A percentile compares a stretch with the other conserved stretches of the same genome.
Conservation (phyloP, 2,113 vertebrate genomes). For the Morone saxatilis region DNA sequence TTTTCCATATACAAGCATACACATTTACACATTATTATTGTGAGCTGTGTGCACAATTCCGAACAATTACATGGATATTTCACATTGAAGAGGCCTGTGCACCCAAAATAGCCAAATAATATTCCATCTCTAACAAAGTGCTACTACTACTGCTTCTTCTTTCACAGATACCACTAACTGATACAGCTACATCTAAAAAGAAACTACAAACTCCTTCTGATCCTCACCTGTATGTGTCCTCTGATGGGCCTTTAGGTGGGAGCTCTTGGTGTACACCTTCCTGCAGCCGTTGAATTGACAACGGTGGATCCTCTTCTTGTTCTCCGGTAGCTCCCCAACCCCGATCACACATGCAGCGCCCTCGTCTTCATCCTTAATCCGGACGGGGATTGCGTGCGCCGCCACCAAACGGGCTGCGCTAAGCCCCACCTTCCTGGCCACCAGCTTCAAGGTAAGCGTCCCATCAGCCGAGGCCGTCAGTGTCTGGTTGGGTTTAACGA, state of each 20-base stretch:
- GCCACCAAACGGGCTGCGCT: constrained; percentile 91
- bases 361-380: constrained; percentile 89
- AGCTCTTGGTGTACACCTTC: constrained; percentile 99
- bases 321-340: constrained; percentile 90
- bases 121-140: too few species aligned
- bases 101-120: too few species aligned
- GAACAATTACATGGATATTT: too few species aligned
- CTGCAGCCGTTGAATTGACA: constrained; percentile 99
- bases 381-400: constrained; percentile 81
- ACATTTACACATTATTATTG: not conserved
- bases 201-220: not conserved
- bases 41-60: not conserved
- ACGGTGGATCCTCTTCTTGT: constrained; percentile 98
- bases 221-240: constrained; percentile 97
- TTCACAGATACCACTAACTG: too few species aligned
- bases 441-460: constrained; percentile 94
- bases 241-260: constrained; percentile 99
- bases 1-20: not conserved
- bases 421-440: constrained; percentile 94
- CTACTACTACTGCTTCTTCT: too few species aligned
- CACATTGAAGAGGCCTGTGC: too few species aligned
- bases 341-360: constrained; percentile 78
- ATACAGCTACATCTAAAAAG: not conserved
- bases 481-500: constrained; percentile 93
- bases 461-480: constrained; percentile 91